Conservation (phyloP, 2,888 invertebrate genomes). For the Norana najaformis region DNA sequence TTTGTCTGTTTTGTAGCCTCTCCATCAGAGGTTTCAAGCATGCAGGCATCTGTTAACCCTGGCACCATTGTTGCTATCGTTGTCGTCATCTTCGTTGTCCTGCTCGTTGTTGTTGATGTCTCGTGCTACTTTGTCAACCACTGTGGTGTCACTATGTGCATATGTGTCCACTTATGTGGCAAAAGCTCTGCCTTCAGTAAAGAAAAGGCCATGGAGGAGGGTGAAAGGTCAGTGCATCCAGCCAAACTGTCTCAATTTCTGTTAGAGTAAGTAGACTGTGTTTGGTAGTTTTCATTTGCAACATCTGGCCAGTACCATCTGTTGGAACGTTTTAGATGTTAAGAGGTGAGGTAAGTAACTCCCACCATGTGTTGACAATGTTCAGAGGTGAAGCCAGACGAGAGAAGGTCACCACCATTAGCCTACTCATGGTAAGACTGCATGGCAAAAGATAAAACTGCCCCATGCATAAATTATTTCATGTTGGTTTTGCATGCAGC, state of each 20-base stretch:
- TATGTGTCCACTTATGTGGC: conserved; percentile 25
- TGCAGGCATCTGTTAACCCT: neutral
- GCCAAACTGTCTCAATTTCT: neutral
- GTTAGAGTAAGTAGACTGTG: neutral
- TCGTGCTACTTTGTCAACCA: conserved; percentile 27
- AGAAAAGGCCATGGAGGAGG: conserved; percentile 34
- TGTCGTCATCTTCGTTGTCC: conserved; percentile 28
- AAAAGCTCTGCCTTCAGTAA: conserved; percentile 20
- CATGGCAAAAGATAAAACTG: neutral
- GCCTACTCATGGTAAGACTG: neutral
- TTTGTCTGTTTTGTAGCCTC: neutral
- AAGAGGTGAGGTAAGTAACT: too few relatives aligned
- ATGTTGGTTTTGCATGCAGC: neutral
- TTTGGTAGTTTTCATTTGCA: neutral
- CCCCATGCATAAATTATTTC: neutral
- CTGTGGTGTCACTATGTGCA: conserved; percentile 27
- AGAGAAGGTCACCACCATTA: too few relatives aligned
- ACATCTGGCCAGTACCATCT: too few relatives aligned
- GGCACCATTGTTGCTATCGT: conserved; percentile 25
- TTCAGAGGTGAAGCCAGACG: too few relatives aligned
- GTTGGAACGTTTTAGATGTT: neutral
- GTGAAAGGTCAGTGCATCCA: conserved; percentile 32
- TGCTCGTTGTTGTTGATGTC: conserved; percentile 21
- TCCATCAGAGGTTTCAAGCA: neutral
- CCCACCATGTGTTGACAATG: neutral